phyloP scores from a whole-genome alignment of 2,113 vertebrate species.

The Neolamprologus ventralis region DNA sequence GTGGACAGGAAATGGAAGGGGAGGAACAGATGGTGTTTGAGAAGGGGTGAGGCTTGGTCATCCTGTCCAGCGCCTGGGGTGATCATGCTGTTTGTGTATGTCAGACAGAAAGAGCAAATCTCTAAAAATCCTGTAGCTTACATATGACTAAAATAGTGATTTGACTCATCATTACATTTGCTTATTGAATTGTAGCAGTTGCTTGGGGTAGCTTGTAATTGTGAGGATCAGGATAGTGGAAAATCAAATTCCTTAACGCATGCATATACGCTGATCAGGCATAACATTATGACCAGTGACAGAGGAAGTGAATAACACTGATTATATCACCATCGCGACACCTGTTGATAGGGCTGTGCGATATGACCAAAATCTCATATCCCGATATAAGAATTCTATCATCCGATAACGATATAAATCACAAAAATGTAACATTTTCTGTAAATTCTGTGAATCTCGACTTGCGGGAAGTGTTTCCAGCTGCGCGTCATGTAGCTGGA shows the following conservation, averaged over 20 bases:
- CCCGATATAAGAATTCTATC: not conserved
- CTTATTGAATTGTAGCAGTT: not conserved
- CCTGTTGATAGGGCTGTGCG: not conserved
- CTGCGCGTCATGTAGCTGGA: too few species aligned
- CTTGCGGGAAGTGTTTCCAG: not conserved
- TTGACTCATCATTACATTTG: not conserved
- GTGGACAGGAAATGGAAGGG: not conserved
- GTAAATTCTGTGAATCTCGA: not conserved
- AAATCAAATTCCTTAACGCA: not conserved
- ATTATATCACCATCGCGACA: not conserved
- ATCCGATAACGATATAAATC: not conserved
- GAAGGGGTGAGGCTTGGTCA: conserved; percentile 12
- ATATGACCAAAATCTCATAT: not conserved
- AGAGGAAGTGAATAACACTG: not conserved
- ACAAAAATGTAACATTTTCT: not conserved
- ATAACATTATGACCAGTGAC: not conserved
- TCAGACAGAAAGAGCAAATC: not conserved
- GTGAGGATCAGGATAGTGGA: not conserved
- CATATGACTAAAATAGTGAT: not conserved
- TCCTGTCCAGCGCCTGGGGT: conserved; percentile 23
- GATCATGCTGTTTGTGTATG: not conserved
- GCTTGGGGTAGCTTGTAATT: not conserved
- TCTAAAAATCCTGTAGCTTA: not conserved
- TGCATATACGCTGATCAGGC: not conserved
- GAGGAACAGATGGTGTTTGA: conserved; percentile 36